Evolutionary conservation across 2,888 invertebrate genomes (phyloP), one percentile per base, ranked within the genome.

Genomic region (Drosophila trichaetosa): DNA sequence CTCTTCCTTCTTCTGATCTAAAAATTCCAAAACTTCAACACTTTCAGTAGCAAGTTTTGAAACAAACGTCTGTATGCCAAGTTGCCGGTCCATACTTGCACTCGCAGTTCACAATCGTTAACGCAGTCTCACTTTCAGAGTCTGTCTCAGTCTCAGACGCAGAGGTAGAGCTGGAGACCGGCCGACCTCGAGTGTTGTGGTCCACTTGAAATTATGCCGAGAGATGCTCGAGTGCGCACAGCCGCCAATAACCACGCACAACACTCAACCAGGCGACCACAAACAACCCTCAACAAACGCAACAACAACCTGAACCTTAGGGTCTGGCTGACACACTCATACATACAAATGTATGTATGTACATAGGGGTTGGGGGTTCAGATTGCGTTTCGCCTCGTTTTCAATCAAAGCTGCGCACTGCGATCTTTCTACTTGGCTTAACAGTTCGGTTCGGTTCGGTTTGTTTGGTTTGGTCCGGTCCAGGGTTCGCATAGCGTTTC

Each of bases 151-250:
- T 21, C 60, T 29, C 48, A 42, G n/a, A 13, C 24, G 24, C 54
- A 54, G 69, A 53, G 66, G 54, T 24, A 53, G 70, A 61, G 57
- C 36, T 24, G 67, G 34, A 36, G 79, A 62, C 65, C 60, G 62
- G 73, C 62, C 69, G 59, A 69, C 36, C 74, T 88, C 76, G 83
- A 84, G 88, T 79, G 76, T 76, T 80, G 88, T 81, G 87, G 89
- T 87, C 89, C 87, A 89, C 87, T 87, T 87, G 76, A 87, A 89
- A 87, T 87, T 89, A 87, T 87, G 89, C 86, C 81, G 75, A 85
- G 83, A 84, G 87, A 83, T 73, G 84, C 87, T 85, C 84, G 85
- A 85, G 85, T 89, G 85, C 73, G 82, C 89, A 81, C 85, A 89
- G 85, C 89, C 89, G 87, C 83, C 87, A 80, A 82, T 77, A 82